phyloP scores from a whole-genome alignment of 2,888 invertebrate genomes.

The Sipha maydis region DNA sequence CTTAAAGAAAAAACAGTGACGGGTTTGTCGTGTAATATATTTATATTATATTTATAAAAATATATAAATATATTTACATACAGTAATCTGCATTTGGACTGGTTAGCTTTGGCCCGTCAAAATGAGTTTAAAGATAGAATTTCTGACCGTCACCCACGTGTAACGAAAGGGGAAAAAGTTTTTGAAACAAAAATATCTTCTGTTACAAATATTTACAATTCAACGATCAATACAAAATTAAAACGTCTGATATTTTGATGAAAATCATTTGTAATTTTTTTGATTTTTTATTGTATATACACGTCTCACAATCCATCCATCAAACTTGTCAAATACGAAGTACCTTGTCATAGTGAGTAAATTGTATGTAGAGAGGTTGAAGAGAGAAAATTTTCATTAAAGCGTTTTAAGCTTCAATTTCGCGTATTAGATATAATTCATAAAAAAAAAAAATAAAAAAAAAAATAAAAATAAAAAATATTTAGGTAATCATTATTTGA shows the following conservation, averaged over 20 bases:
- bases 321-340: not conserved
- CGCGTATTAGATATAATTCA: not conserved
- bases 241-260: not conserved
- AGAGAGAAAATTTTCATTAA: too few relatives aligned
- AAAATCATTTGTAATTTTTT: not conserved
- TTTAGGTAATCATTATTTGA: too few relatives aligned
- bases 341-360: too few relatives aligned
- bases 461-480: too few relatives aligned
- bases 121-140: not conserved
- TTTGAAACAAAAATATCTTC: not conserved
- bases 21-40: not conserved
- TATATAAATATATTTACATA: not conserved
- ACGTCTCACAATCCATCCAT: not conserved
- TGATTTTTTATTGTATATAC: too few relatives aligned
- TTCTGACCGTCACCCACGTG: not conserved
- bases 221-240: not conserved
- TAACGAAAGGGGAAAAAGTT: not conserved
- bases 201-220: not conserved
- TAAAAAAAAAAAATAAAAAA: too few relatives aligned
- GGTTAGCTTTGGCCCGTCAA: not conserved
- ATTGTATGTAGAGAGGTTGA: too few relatives aligned
- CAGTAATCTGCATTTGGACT: not conserved
- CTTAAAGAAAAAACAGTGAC: not conserved
- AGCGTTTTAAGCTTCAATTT: not conserved
- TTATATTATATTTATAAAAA: not conserved